Conservation (phyloP, 92 coral and sea anemone species). For the Meandrina meandrites region DNA sequence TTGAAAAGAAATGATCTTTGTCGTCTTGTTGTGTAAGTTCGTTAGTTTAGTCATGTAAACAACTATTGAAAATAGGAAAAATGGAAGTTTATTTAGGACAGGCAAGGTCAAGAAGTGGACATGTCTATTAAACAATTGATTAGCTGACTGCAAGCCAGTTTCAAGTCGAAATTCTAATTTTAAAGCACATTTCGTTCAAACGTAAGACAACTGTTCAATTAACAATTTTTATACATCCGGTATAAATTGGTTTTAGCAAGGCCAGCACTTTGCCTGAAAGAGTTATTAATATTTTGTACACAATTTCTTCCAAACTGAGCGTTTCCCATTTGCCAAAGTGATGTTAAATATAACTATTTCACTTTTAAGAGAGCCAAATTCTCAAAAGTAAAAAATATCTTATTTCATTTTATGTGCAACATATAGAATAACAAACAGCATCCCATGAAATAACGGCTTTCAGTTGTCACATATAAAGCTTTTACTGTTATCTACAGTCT, state of each 20-base stretch:
- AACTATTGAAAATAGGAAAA: background rate
- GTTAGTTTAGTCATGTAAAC: too few species aligned
- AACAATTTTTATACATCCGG: background rate
- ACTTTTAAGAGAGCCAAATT: background rate
- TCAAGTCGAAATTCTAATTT: background rate
- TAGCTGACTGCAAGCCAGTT: background rate
- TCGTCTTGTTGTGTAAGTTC: too few species aligned
- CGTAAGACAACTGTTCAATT: background rate
- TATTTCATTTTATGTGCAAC: background rate
- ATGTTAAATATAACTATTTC: background rate
- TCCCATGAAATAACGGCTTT: background rate
- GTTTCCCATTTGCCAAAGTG: background rate
- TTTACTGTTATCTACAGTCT: background rate
- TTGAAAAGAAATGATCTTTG: background rate
- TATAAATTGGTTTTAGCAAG: background rate
- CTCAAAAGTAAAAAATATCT: background rate
- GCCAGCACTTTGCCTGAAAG: background rate
- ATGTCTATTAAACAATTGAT: background rate
- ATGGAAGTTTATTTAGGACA: background rate
- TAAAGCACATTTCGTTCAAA: background rate
- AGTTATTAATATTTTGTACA: background rate
- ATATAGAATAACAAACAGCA: background rate
- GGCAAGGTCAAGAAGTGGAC: background rate
- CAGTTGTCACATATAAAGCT: background rate
- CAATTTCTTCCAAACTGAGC: background rate